These are phyloP conservation scores for Blastobasis lacticolella DNA, from an alignment of 2,888 invertebrate genomes.

Conservation along the genomic window DNA sequence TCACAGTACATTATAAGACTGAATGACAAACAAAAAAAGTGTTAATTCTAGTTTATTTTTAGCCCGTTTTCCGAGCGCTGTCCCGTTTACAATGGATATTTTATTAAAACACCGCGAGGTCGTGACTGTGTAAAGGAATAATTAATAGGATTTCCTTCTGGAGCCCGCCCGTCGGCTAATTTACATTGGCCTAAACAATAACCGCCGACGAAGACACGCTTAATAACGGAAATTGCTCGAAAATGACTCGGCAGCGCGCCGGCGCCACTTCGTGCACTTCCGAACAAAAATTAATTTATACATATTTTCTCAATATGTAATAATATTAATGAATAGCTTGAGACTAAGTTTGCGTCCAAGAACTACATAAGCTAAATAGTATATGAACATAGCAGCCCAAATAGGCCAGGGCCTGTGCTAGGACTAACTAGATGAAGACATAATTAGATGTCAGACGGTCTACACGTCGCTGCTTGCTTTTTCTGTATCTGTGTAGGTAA, in stretches of 20 bases:
- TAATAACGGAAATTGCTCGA: slow-evolving; percentile 47
- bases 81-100: slow-evolving; percentile 13
- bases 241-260: slow-evolving; percentile 37
- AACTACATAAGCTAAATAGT: slow-evolving; percentile 1
- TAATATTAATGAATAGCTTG: no score
- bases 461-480: no score
- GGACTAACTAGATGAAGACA: no score
- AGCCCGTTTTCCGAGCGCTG: background rate
- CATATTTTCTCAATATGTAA: slow-evolving; percentile 20
- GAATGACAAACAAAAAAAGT: background rate
- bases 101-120: slow-evolving; percentile 17
- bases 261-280: slow-evolving; percentile 26
- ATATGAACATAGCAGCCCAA: no score
- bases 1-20: background rate
- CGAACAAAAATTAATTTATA: slow-evolving; percentile 38
- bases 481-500: no score
- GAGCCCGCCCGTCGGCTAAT: slow-evolving; percentile 41
- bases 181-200: slow-evolving; percentile 55
- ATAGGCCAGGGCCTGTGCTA: no score
- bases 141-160: slow-evolving; percentile 44
- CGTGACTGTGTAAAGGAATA: slow-evolving; percentile 28
- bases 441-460: no score
- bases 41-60: background rate
- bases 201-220: slow-evolving; percentile 42
- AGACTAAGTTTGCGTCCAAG: no score